Conservation (phyloP, 1,140 invertebrate species). For the Kradibia gibbosae region DNA sequence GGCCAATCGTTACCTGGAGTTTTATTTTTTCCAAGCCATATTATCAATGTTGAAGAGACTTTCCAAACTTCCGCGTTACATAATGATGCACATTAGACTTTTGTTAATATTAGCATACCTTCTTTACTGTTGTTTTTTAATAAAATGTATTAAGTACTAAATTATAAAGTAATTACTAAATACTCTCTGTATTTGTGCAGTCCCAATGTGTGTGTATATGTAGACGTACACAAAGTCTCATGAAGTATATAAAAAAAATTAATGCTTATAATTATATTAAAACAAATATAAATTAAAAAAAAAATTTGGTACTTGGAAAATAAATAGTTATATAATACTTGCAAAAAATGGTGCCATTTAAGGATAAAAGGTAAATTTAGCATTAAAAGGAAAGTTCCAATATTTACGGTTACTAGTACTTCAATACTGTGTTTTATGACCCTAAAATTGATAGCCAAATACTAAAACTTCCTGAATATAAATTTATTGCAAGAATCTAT, state of each 20-base stretch:
- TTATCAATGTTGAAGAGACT: background rate
- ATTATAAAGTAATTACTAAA: no score
- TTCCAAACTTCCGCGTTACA: background rate
- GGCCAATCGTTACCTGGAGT: background rate
- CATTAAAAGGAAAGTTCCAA: background rate
- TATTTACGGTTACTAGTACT: background rate
- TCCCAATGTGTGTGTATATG: no score
- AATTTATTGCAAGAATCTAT: background rate
- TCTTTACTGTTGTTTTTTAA: no score
- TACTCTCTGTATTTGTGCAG: no score
- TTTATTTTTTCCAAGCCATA: background rate
- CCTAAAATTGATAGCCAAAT: background rate
- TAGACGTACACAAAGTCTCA: no score
- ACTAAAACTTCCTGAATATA: background rate
- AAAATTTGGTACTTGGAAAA: background rate
- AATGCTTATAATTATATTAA: background rate
- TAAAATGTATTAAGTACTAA: no score
- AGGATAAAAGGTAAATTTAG: background rate
- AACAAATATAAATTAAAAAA: background rate
- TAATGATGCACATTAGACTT: background rate
- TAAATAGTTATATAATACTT: background rate
- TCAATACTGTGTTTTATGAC: background rate
- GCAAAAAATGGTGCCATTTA: background rate
- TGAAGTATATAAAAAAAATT: no score
- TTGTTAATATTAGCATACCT: no score